Evolutionary conservation across 2,888 invertebrate species (phyloP), one percentile per base, ranked within the genome.

Genomic region (Nowickia ferox): DNA sequence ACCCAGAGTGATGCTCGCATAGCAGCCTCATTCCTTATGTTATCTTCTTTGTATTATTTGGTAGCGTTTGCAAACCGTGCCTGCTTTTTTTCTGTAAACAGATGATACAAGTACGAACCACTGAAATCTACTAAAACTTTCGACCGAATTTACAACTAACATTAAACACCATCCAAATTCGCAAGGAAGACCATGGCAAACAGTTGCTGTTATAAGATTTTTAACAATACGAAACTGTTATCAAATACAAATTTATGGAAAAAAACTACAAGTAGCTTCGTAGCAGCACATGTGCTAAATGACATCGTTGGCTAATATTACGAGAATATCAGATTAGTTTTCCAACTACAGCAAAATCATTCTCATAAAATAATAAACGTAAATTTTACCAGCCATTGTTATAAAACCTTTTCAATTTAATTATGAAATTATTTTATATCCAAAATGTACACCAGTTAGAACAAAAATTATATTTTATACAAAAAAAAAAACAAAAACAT

Each of bases 261-360:
- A 72, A 77, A 76, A 80, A 76, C 46, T 80, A 80, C 65, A 84
- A 80, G 75, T 44, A 76, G 55, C 76, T 79, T 65, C 51, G 66
- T 71, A 53, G 30, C 63, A 71, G 57, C 75, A 80, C 79, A 84
- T 84, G 79, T 80, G 79, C 75, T 76, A 84, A 84, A 84, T 84
- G 65, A 55, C 69, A 61, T 55, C 48, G 79, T 51, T 63, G 40
- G 51, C 68, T 46, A 19, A 55, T 72, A 55, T 19, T n/a, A n/a
- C 9, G 53, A 40, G 30, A 19, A 69, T 15, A 15, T 30, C 22
- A 46, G 65, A 79, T 61, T 40, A 38, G 57, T 80, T 65, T 57
- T 30, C 53, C 8, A 44, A 75, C 22, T 53, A n/a, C 22, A 22
- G 42, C 15, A 48, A 17, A 17, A 1, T 9, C 66, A 46, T 30